phyloP scores from a whole-genome alignment of 2,797 vertebrate species.

The Furcifer pardalis region DNA sequence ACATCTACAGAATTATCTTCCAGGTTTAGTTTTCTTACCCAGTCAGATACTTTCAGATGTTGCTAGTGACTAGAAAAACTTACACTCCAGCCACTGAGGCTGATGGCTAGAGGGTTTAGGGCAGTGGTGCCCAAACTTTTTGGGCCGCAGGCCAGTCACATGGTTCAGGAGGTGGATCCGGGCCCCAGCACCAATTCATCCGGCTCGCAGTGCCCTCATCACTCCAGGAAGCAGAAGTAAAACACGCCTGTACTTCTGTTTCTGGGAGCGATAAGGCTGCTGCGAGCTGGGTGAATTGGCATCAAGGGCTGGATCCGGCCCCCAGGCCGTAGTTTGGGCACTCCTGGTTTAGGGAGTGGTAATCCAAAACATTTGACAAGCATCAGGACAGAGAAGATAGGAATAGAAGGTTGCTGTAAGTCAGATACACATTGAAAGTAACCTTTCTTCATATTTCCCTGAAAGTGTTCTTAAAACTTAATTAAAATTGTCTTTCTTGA shows the following conservation, averaged over 20 bases:
- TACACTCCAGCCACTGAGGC: neutral
- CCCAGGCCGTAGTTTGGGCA: too few relatives aligned
- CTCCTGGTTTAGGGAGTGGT: neutral
- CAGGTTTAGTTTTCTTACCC: neutral
- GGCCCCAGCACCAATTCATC: neutral
- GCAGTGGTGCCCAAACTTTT: neutral
- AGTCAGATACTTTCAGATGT: neutral
- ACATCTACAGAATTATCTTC: neutral
- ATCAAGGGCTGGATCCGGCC: too few relatives aligned
- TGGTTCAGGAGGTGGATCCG: too few relatives aligned
- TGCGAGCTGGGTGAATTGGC: too few relatives aligned
- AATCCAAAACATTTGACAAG: neutral
- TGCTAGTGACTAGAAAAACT: neutral
- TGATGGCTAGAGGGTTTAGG: too few relatives aligned
- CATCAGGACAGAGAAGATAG: neutral
- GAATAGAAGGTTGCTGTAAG: neutral
- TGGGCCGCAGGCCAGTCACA: too few relatives aligned
- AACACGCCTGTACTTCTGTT: too few relatives aligned
- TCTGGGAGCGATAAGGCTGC: too few relatives aligned
- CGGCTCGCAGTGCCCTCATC: too few relatives aligned
- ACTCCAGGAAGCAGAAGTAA: too few relatives aligned
- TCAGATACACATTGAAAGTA: neutral
- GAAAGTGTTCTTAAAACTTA: neutral
- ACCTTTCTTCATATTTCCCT: neutral
- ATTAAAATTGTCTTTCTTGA: neutral